Conservation (phyloP, 2,113 vertebrate species). For the Lasiurus borealis region DNA sequence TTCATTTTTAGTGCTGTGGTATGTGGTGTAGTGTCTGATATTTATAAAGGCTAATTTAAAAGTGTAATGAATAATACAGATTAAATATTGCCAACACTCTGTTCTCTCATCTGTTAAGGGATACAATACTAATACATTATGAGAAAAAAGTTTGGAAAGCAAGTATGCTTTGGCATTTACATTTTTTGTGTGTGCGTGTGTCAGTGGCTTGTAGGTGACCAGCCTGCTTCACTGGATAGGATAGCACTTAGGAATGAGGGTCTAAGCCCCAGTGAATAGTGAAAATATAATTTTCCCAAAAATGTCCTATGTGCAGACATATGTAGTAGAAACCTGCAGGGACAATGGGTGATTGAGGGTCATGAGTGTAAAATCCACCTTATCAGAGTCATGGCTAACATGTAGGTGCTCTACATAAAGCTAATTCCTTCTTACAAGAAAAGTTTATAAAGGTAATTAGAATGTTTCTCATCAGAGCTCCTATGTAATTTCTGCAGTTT, state of each 20-base stretch:
- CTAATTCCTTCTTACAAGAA: not conserved
- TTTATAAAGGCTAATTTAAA: slow-evolving; percentile 77
- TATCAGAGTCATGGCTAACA: not conserved
- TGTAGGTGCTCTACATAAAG: not conserved
- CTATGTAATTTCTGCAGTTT: not conserved
- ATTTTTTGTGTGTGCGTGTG: not conserved
- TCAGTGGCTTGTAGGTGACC: not conserved
- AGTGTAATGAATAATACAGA: slow-evolving; percentile 47
- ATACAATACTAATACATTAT: slow-evolving; percentile 77
- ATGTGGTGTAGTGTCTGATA: slow-evolving; percentile 46
- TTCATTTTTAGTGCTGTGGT: slow-evolving; percentile 26
- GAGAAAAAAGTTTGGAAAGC: slow-evolving; percentile 69
- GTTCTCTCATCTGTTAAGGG: slow-evolving; percentile 57
- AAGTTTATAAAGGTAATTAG: not conserved
- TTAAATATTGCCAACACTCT: slow-evolving; percentile 67
- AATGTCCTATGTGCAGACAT: not conserved
- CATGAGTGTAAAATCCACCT: not conserved
- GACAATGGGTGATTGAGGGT: not conserved
- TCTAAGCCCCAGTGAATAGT: not conserved
- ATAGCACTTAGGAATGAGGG: not conserved
- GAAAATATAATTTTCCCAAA: not conserved
- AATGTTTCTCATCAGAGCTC: not conserved
- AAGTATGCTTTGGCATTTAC: slow-evolving; percentile 55
- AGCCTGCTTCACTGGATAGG: not conserved
- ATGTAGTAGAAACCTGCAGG: not conserved